A percentile compares a stretch with the other conserved stretches of the same genome.
These are phyloP conservation scores for Neodiprion pinetum DNA, from an alignment of 1,140 invertebrate genomes.

Conservation along the genomic window DNA sequence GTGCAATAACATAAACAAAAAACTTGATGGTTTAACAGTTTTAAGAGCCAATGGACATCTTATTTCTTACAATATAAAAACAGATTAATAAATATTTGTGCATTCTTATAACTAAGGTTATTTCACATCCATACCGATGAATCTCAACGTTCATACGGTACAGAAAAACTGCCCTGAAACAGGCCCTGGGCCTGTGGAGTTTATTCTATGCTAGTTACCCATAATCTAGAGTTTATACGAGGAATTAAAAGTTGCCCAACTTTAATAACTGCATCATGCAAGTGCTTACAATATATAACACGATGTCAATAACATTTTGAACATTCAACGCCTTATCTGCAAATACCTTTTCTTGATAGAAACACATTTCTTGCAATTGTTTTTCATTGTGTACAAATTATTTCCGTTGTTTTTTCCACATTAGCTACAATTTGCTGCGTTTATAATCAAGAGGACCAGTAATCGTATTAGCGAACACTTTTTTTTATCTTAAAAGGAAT, in stretches of 20 bases:
- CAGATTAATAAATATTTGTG: background rate
- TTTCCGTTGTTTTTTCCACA: background rate
- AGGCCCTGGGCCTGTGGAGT: background rate
- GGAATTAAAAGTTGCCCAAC: background rate
- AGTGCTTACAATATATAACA: background rate
- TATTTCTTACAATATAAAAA: background rate
- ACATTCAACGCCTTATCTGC: background rate
- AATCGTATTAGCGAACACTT: background rate
- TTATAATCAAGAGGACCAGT: background rate
- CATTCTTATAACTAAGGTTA: constrained; percentile 2
- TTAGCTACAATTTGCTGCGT: background rate
- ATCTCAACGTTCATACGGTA: background rate
- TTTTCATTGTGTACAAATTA: background rate
- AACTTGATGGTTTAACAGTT: background rate
- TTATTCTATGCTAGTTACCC: background rate
- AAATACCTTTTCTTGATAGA: background rate
- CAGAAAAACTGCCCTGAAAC: background rate
- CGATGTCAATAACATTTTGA: background rate
- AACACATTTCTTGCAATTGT: background rate
- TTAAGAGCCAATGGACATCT: constrained; percentile 7
- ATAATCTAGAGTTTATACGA: background rate
- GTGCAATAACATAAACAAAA: background rate
- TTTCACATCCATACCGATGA: background rate
- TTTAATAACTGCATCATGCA: background rate
- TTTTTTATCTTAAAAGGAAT: background rate